Percentiles rank a stretch among this genome's conserved stretches.
phyloP scores from a whole-genome alignment of 2,797 vertebrate genomes.

The Fistularia tabacaria region DNA sequence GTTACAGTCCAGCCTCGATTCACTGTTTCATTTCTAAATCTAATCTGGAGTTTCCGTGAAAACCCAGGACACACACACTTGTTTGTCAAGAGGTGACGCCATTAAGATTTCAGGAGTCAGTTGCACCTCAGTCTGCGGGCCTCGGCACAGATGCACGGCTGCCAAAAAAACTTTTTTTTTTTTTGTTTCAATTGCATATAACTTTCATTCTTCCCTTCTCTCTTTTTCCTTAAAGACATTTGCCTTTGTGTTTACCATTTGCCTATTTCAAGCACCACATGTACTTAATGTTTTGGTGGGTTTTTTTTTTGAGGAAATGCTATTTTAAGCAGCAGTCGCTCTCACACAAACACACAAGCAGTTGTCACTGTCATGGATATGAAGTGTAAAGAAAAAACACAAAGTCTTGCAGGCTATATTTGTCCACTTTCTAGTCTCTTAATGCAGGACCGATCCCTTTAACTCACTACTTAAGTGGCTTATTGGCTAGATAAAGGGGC shows the following conservation, averaged over 20 bases:
- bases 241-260: slow-evolving; percentile 54
- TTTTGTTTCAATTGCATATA: slow-evolving; percentile 40
- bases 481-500: too few relatives aligned
- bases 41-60: slow-evolving; percentile 8
- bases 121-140: slow-evolving; percentile 30
- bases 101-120: too few relatives aligned
- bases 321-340: slow-evolving; percentile 35
- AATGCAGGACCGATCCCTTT: too few relatives aligned
- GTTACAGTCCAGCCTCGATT: slow-evolving; percentile 40
- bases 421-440: too few relatives aligned
- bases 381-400: too few relatives aligned
- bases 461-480: too few relatives aligned
- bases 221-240: slow-evolving; percentile 26
- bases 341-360: slow-evolving; percentile 3
- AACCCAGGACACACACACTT: too few relatives aligned
- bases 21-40: slow-evolving; percentile 33
- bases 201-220: slow-evolving; percentile 13
- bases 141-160: slow-evolving; percentile 28
- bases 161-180: slow-evolving; percentile 27
- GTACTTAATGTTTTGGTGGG: slow-evolving; percentile 69
- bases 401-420: too few relatives aligned
- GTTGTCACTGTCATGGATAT: too few relatives aligned
- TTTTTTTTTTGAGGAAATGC: too few relatives aligned
- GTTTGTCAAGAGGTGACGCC: slow-evolving; percentile 13
- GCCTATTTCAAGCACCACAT: slow-evolving; percentile 59